Percentiles rank a stretch among this genome's conserved stretches.
Conservation (phyloP, 1,140 invertebrate genomes). For the Holcopasites calliopsidis region DNA sequence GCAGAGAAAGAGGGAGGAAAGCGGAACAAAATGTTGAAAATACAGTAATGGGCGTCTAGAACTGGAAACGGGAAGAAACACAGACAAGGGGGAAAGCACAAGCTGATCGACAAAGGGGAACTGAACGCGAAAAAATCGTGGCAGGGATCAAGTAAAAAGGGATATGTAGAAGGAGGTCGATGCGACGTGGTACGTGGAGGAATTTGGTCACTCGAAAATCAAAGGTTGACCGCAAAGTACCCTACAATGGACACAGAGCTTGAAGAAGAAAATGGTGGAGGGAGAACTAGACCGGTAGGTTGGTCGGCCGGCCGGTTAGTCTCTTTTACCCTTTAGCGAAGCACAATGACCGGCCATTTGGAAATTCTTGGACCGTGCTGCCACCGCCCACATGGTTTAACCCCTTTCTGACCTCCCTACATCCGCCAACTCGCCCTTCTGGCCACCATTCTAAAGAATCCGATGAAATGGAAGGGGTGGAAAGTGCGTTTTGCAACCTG, state of each 20-base stretch:
- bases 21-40: constrained; percentile 12
- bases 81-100: too few species aligned
- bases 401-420: not conserved
- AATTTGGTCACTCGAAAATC: constrained; percentile 55
- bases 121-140: not conserved
- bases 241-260: constrained; percentile 15
- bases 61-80: not conserved
- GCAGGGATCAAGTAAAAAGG: not conserved
- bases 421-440: not conserved
- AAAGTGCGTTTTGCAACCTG: constrained; percentile 37
- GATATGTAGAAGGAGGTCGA: not conserved
- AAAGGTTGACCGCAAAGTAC: constrained; percentile 59
- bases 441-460: constrained; percentile 21
- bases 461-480: constrained; percentile 28
- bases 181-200: not conserved
- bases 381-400: constrained; percentile 2
- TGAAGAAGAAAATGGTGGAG: not conserved
- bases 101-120: too few species aligned
- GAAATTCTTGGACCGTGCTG: constrained; percentile 40
- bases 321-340: constrained; percentile 53
- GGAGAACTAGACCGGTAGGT: not conserved
- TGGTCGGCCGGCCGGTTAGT: constrained; percentile 3
- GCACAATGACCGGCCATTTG: constrained; percentile 61
- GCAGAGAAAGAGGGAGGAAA: not conserved
- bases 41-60: not conserved